phyloP scores from a whole-genome alignment of 2,888 invertebrate genomes.

The Zhuqinia jingwanae region DNA sequence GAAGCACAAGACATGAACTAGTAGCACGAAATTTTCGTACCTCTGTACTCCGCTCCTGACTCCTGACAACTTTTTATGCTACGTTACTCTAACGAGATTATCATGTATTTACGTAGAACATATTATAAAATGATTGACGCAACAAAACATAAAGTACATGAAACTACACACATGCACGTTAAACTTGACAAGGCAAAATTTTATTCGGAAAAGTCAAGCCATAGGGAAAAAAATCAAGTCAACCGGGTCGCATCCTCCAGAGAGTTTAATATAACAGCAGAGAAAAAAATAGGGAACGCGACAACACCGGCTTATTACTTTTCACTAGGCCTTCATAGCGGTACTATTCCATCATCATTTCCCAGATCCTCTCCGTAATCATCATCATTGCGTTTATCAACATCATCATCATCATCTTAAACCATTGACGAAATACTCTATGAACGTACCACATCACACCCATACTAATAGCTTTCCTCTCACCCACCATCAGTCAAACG shows the following conservation, averaged over 20 bases:
- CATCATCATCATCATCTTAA: too few species aligned
- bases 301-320: too few species aligned
- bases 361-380: slow-evolving; percentile 9
- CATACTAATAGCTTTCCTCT: slow-evolving; percentile 11
- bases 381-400: slow-evolving; percentile 13
- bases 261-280: too few species aligned
- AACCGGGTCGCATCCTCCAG: neutral
- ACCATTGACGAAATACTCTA: neutral
- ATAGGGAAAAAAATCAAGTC: slow-evolving; percentile 9
- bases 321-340: too few species aligned
- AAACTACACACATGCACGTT: neutral
- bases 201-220: slow-evolving; percentile 8
- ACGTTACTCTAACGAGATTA: neutral
- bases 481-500: slow-evolving; percentile 24
- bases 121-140: slow-evolving; percentile 2
- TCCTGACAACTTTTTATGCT: too few species aligned
- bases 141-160: too few species aligned
- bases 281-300: too few species aligned
- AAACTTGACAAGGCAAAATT: neutral
- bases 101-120: neutral
- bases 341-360: too few species aligned
- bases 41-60: too few species aligned
- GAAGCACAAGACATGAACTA: too few species aligned
- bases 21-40: too few species aligned
- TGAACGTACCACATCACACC: slow-evolving; percentile 24